Percentiles rank a stretch among this genome's conserved stretches.
Evolutionary conservation across 2,888 invertebrate species (phyloP).

Genomic region (Gibbula magus): DNA sequence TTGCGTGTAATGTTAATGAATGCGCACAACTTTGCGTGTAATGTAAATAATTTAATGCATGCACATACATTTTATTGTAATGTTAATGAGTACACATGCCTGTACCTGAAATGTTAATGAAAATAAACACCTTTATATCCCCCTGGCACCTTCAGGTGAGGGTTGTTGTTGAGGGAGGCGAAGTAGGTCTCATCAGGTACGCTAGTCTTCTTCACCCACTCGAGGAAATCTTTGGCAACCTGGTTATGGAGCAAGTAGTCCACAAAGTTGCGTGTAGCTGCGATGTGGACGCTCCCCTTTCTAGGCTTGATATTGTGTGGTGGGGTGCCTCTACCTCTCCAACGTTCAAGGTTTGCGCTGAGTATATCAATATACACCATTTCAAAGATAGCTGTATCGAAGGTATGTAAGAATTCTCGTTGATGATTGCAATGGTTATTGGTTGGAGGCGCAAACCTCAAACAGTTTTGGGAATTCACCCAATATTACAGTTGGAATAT

Average conservation of each 20-base stretch:
- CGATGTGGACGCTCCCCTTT: conserved; percentile 63
- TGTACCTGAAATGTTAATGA: no score
- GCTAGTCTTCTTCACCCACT: conserved; percentile 61
- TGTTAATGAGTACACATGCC: background rate
- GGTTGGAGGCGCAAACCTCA: no score
- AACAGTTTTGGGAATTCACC: no score
- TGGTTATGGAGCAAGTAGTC: conserved; percentile 55
- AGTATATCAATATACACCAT: background rate
- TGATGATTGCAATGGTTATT: no score
- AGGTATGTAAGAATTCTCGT: no score
- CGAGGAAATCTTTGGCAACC: conserved; percentile 50
- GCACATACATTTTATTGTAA: conserved; percentile 1
- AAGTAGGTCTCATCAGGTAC: conserved; percentile 67
- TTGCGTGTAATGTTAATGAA: no score
- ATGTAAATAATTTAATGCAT: no score
- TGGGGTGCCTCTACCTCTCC: conserved; percentile 35
- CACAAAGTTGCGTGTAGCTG: conserved; percentile 56
- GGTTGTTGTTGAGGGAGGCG: conserved; percentile 63
- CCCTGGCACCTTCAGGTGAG: conserved; percentile 53
- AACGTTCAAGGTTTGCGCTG: conserved; percentile 33
- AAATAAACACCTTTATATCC: conserved; percentile 27
- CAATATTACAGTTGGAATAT: no score
- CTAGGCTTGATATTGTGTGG: conserved; percentile 46
- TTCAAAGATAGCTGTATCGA: no score
- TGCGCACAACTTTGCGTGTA: no score